Evolutionary conservation across 2,113 vertebrate genomes (phyloP), one percentile per base, ranked within the genome.

Genomic region (Hippoglossus stenolepis): DNA sequence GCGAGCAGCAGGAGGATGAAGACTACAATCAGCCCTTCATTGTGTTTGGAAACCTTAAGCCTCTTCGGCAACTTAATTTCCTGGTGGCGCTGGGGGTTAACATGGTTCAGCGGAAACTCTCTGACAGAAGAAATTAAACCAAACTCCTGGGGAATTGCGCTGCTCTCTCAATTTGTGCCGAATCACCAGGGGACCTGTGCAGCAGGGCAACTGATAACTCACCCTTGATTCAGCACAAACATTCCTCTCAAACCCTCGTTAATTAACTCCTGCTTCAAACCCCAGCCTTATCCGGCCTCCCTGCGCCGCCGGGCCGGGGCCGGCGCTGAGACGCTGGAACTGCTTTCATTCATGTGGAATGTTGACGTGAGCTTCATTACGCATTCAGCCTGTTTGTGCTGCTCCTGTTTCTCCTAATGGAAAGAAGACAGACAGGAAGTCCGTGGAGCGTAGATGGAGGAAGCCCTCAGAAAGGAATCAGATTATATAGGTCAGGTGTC

Each of bases 401-500:
- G 59, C 56, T 91, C 88, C 49, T 28, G 84, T 93, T 93, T 87
- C 88, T 71, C 61, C 63, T 86, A 70, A 85, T 73, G 75, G 61
- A 54, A 87, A 64, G 76, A 75, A 68, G 79, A 56, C 11, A 21
- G 54, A 63, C 61, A 68, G 83, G 84, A 82, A 73, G 84, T 61
- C 72, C 0, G 13, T 0, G 40, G 20, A 47, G 47, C 3, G 13
- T 35, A 3, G 47, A 54, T 11, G 66, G 65, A 85, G 73, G 82
- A 86, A 87, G 75, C 59, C 80, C 26, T 63, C 66, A 47, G 75
- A 67, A 54, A 76, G 66, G 78, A 87, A 82, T 93, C 84, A 49
- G 40, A 80, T 91, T 81, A 89, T 75, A 5, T 76, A 58, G 70
- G 80, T 69, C 85, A 77, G 71, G 87, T 79, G 73, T 89, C 78